Evolutionary conservation across 2,797 vertebrate species (phyloP), one percentile per base, ranked within the genome.

Genomic region (Typhlichthys eigenmanni): DNA sequence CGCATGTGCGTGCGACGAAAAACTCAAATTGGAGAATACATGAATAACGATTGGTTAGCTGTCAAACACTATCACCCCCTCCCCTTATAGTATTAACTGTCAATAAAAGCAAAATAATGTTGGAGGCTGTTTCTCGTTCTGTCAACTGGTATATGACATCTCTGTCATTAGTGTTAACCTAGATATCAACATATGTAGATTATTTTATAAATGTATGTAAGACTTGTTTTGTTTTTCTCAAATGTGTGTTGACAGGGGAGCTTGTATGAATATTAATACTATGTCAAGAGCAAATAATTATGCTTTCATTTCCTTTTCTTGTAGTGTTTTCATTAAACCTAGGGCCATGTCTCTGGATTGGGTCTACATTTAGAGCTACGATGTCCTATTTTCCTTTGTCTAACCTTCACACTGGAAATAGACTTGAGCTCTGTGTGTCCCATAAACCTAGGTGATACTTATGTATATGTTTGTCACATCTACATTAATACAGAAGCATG

Each of bases 391-490:
- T 78, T 64, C 57, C 60, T 78, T 71, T 63, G 50, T 69, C 49
- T 74, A 62, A 78, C 75, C 70, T 76, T 76, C 62, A 54, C 5
- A 60, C 29, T 69, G 59, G 51, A 63, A 69, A 51, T 61, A 58
- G 51, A 61, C 60, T 70, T 64, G 29, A 46, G 58, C 5, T 47
- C n/a, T 38, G 4, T 38, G 34, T 38, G 34, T 38, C 34, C 55
- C 43, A 60, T 53, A 57, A 55, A 67, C 50, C 14, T 46, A 49
- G 2, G 47, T n/a, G 16, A 62, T 38, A 58, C 47, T 49, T 48
- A 19, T 12, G 19, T 19, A 43, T 43, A 38, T 55, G n/a, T 71
- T 69, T 69, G 60, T 69, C 59, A 57, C 56, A 65, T 38, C 55
- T 50, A 51, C 68, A 62, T 55, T 69, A 63, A 49, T 73, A 52